These are phyloP conservation scores for Pseudochirops cupreus DNA, from an alignment of 2,797 vertebrate species.

Conservation along the genomic window DNA sequence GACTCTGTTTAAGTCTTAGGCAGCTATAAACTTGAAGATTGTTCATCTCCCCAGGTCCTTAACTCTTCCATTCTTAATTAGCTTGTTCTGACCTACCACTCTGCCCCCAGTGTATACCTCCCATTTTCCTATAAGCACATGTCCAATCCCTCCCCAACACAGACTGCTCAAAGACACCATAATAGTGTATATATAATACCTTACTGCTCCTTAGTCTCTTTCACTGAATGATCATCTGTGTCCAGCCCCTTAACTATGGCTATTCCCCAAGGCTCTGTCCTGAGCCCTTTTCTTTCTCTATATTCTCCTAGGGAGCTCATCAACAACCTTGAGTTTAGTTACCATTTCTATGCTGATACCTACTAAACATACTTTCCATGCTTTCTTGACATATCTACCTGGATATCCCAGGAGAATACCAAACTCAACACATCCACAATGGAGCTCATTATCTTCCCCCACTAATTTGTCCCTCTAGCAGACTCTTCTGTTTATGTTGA, in stretches of 20 bases:
- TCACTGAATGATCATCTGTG: background rate
- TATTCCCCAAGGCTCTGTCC: background rate
- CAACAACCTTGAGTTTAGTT: background rate
- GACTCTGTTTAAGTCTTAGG: constrained; percentile 16
- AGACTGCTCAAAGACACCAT: background rate
- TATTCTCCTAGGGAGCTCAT: background rate
- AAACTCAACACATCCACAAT: background rate
- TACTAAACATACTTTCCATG: background rate
- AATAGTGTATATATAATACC: background rate
- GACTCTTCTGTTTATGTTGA: background rate
- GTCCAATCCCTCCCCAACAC: background rate
- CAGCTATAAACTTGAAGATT: constrained; percentile 9
- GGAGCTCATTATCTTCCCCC: background rate
- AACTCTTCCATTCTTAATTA: constrained; percentile 19
- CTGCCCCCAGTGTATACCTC: background rate
- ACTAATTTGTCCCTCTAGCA: background rate
- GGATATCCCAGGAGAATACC: background rate
- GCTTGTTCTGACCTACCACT: constrained; percentile 1
- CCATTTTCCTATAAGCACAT: background rate
- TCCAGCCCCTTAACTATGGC: background rate
- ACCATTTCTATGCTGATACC: background rate
- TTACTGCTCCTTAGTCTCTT: background rate
- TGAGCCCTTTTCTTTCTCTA: background rate
- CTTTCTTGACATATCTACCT: background rate
- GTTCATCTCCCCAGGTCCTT: background rate